Base-by-base conservation (phyloP, 2,888 invertebrate species). In the Busseola fusca region DNA sequence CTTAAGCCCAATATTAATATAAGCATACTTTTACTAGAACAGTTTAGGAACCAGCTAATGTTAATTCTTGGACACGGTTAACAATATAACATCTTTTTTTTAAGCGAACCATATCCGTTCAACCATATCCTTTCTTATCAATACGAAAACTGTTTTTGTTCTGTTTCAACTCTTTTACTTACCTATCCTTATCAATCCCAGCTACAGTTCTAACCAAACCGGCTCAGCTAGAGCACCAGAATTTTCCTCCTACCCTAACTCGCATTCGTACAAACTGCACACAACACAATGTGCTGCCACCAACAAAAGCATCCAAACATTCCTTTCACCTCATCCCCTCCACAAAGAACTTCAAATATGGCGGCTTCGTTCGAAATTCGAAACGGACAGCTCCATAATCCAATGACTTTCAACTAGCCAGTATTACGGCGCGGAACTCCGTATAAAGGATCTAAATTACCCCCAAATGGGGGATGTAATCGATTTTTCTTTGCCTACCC, bases 401-500 rank as follows among this genome's bases (percentile, higher is more conserved):
- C 63, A 81, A 81, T 84, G 72, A 78, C 76, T 73, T 70, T 65
- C 58, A 67, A 69, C 69, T 63, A 72, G 75, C 42, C 59, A 63
- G 68, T 63, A 77, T 71, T 75, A 69, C 57, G 37, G 58, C 64
- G 56, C 54, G 30, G 68, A 45, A 67, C 52, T 62, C 68, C 60
- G 70, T 63, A 66, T 72, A 84, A 79, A 79, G 79, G 81, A 59
- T 34, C 64, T 65, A 67, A 83, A 78, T 79, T 84, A 78, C 73
- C 57, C 73, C 84, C 68, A 73, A 81, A 71, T 75, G 76, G 81
- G 68, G 25, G 62, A 65, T 76, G 76, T 79, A 80, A 83, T 84
- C 70, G 82, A 80, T 83, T 84, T 84, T 84, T 82, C 80, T 73
- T 78, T 78, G 67, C 78, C 75, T 72, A 67, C 62, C 67, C 73